These are phyloP conservation scores for Cephalopachus bancanus DNA, from an alignment of 2,797 vertebrate species.

Conservation along the genomic window DNA sequence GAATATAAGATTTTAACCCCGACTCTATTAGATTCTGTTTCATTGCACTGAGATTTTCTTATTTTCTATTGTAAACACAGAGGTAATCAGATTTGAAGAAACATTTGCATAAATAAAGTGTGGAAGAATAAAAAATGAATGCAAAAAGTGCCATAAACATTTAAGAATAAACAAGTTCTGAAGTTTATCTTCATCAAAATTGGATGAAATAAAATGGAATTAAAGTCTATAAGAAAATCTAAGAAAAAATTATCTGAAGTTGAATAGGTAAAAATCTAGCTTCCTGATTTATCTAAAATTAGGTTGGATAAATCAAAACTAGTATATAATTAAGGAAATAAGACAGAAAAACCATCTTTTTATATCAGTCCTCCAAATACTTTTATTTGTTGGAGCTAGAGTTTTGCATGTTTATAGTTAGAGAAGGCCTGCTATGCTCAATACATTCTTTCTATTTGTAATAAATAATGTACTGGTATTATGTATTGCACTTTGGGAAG, in stretches of 20 bases:
- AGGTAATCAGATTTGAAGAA: slow-evolving; percentile 8
- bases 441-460: neutral
- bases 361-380: neutral
- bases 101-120: neutral
- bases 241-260: slow-evolving; percentile 4
- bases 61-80: slow-evolving; percentile 29
- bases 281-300: slow-evolving; percentile 16
- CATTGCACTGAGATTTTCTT: neutral
- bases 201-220: neutral
- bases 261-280: neutral
- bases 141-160: neutral
- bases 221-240: neutral
- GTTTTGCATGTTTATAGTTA: slow-evolving; percentile 13
- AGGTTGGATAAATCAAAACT: slow-evolving; percentile 15
- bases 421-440: neutral
- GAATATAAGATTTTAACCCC: neutral
- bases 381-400: neutral
- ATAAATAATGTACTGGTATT: neutral
- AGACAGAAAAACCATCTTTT: neutral
- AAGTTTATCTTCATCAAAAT: slow-evolving; percentile 6
- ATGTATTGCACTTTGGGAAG: neutral
- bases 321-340: neutral
- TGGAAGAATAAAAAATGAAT: neutral
- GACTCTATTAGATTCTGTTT: neutral
- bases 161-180: neutral